Conservation (phyloP, 2,113 vertebrate species). For the Cyphomyrus discorhynchus region DNA sequence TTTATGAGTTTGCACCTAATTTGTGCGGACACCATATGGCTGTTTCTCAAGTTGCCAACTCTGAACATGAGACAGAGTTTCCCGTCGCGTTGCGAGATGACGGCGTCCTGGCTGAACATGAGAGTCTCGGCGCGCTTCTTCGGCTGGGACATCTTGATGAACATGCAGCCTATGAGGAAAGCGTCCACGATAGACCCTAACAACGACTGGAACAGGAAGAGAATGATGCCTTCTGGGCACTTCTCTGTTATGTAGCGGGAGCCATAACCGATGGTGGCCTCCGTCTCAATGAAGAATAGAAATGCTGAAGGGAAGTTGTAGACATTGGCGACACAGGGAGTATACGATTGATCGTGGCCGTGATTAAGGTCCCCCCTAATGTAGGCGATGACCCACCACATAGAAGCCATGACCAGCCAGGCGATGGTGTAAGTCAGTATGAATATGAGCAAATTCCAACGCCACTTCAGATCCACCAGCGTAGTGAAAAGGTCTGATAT, state of each 20-base stretch:
- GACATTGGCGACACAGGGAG: conserved; percentile 77
- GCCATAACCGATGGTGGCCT: conserved; percentile 81
- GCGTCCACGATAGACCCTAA: conserved; percentile 81
- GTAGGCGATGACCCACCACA: conserved; percentile 85
- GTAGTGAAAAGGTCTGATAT: conserved; percentile 81
- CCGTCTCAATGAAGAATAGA: conserved; percentile 82
- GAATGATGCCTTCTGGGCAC: conserved; percentile 77
- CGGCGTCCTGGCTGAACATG: conserved; percentile 77
- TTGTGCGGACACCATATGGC: conserved; percentile 87
- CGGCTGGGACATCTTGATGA: conserved; percentile 87
- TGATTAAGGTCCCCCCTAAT: conserved; percentile 72
- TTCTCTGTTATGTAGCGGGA: conserved; percentile 79
- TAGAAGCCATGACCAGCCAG: conserved; percentile 81
- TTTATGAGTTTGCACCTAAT: conserved; percentile 85
- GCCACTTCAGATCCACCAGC: conserved; percentile 83
- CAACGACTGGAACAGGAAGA: conserved; percentile 81
- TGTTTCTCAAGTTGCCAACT: conserved; percentile 80
- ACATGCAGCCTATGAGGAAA: conserved; percentile 85
- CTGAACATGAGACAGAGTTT: conserved; percentile 83
- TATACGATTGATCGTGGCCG: conserved; percentile 62
- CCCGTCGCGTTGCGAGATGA: conserved; percentile 77
- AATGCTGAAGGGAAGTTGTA: conserved; percentile 85
- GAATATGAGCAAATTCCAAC: conserved; percentile 83
- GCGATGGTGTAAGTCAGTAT: conserved; percentile 78
- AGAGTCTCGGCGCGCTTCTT: conserved; percentile 84